Conservation (phyloP, 2,797 vertebrate species). For the Lagodon rhomboides region DNA sequence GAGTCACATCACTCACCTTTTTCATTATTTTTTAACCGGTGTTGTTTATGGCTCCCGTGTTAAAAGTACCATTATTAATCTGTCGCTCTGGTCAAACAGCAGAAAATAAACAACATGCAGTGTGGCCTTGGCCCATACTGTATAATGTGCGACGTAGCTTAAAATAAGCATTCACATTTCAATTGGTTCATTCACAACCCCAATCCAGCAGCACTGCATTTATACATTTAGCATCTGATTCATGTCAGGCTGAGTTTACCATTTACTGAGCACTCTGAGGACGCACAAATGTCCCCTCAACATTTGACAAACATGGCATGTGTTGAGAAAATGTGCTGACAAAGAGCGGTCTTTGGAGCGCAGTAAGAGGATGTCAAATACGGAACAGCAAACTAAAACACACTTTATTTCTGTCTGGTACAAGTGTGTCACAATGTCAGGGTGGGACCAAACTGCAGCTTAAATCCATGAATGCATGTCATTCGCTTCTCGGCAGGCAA, state of each 20-base stretch:
- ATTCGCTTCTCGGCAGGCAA: constrained; percentile 7
- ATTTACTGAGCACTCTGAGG: not conserved
- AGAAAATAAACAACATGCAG: constrained; percentile 33
- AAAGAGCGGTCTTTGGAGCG: constrained; percentile 57
- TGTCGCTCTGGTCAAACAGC: constrained; percentile 23
- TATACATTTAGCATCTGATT: not conserved
- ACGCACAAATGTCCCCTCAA: constrained; percentile 21
- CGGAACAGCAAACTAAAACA: constrained; percentile 80
- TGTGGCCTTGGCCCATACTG: constrained; percentile 14
- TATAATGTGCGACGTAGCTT: not conserved
- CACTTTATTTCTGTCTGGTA: constrained; percentile 79
- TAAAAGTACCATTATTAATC: constrained; percentile 46
- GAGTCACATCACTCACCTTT: constrained; percentile 20
- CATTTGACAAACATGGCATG: constrained; percentile 27
- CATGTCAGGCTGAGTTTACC: not conserved
- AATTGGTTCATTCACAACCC: not conserved
- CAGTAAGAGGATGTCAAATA: constrained; percentile 85
- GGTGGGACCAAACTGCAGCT: constrained; percentile 39
- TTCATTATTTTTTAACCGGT: constrained; percentile 18
- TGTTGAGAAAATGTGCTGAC: constrained; percentile 77
- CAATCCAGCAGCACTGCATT: not conserved
- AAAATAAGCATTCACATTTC: not conserved
- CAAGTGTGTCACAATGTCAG: constrained; percentile 78
- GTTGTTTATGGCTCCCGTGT: constrained; percentile 23
- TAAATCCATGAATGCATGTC: constrained; percentile 6